These are phyloP conservation scores for Cenopis cana DNA, from an alignment of 2,888 invertebrate species.

Conservation along the genomic window DNA sequence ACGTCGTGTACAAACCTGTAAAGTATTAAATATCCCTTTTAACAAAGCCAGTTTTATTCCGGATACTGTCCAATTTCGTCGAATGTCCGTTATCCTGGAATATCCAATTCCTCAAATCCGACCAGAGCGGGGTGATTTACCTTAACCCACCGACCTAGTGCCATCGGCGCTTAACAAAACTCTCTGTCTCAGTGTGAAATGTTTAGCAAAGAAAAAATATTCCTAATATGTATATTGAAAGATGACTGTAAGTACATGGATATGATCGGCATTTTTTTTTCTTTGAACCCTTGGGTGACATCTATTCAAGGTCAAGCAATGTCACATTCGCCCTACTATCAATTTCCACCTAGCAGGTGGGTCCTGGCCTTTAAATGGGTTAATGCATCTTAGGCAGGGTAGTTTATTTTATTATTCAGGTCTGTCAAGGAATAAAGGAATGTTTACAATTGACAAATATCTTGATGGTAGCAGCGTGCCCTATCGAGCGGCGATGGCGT, in stretches of 20 bases:
- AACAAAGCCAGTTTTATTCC: neutral
- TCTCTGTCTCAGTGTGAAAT: neutral
- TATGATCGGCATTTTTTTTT: too few relatives aligned
- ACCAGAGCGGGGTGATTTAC: neutral
- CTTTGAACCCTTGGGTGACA: too few relatives aligned
- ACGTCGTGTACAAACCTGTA: conserved; percentile 3
- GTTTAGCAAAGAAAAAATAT: neutral
- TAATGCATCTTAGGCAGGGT: neutral
- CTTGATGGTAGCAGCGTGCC: conserved; percentile 51
- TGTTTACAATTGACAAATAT: conserved; percentile 12
- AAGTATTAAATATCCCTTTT: neutral
- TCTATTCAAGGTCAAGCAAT: too few relatives aligned
- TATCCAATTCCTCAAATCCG: conserved; percentile 1
- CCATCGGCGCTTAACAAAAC: neutral
- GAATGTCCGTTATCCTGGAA: neutral
- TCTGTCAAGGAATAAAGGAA: neutral
- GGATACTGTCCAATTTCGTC: neutral
- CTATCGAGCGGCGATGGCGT: conserved; percentile 64
- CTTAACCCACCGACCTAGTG: neutral
- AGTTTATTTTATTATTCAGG: neutral
- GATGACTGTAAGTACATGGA: neutral
- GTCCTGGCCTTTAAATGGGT: too few relatives aligned
- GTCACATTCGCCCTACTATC: too few relatives aligned
- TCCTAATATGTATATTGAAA: neutral
- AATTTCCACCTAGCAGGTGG: too few relatives aligned